A percentile compares a stretch with the other conserved stretches of the same genome.
phyloP scores from a whole-genome alignment of 2,797 vertebrate genomes.

The Mormyrus proboscirostris region DNA sequence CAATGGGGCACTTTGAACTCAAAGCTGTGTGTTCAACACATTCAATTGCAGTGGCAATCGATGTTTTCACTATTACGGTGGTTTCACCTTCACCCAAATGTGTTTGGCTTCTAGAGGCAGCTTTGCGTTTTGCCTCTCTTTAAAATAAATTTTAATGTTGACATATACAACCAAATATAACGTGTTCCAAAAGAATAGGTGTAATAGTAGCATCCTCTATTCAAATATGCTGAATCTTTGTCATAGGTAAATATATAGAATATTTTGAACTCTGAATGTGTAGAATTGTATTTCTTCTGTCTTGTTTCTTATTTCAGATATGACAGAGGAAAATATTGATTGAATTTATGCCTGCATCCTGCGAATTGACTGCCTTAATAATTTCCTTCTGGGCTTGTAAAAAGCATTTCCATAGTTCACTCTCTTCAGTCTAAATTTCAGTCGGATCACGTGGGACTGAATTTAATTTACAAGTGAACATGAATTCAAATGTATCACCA shows the following conservation, averaged over 20 bases:
- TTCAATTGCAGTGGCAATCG: conserved; percentile 49
- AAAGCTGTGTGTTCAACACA: conserved; percentile 58
- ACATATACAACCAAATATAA: not conserved
- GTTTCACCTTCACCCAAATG: not conserved
- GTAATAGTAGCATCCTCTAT: not conserved
- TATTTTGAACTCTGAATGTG: not conserved
- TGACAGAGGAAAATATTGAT: conserved; percentile 52
- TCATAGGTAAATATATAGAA: not conserved
- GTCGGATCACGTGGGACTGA: conserved; percentile 43
- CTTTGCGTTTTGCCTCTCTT: not conserved
- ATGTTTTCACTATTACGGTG: conserved; percentile 20
- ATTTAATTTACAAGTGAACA: not conserved
- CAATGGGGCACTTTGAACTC: conserved; percentile 70
- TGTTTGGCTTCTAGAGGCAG: not conserved
- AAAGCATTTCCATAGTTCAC: conserved; percentile 61
- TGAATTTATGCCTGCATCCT: conserved; percentile 58
- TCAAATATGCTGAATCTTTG: not conserved
- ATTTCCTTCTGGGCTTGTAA: conserved; percentile 54
- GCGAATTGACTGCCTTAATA: conserved; percentile 46
- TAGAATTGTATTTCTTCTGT: conserved; percentile 47
- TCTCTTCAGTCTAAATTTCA: conserved; percentile 50
- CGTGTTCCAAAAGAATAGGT: not conserved
- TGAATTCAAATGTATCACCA: not conserved
- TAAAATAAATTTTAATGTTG: not conserved
- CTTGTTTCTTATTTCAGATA: conserved; percentile 40